Percentiles rank a stretch among this genome's conserved stretches.
phyloP scores from a whole-genome alignment of 1,140 invertebrate species.

The Trichonephila clavata region DNA sequence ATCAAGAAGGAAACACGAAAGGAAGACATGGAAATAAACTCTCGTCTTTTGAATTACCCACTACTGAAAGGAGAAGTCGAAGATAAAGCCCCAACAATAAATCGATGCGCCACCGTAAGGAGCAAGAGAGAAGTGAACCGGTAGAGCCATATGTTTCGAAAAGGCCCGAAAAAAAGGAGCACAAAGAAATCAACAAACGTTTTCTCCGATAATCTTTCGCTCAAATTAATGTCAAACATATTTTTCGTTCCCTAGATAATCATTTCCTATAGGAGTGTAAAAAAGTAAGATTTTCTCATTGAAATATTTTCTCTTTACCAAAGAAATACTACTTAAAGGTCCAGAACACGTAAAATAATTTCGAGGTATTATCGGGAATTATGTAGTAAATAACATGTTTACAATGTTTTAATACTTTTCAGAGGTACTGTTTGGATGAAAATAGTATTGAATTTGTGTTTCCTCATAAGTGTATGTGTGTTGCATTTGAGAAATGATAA shows the following conservation, averaged over 20 bases:
- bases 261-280: constrained; percentile 8
- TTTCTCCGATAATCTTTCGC: constrained; percentile 14
- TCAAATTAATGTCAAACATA: constrained; percentile 45
- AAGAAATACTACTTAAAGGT: background rate
- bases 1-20: background rate
- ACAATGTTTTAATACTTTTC: no score
- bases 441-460: no score
- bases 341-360: no score
- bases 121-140: background rate
- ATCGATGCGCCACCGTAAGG: background rate
- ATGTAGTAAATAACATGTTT: no score
- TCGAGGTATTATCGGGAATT: no score
- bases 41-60: constrained; percentile 24
- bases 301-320: background rate
- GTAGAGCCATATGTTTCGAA: background rate
- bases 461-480: no score
- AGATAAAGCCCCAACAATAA: background rate
- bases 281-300: background rate
- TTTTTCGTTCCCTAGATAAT: constrained; percentile 30
- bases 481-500: no score
- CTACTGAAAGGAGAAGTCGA: background rate
- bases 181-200: background rate
- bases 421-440: no score
- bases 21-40: constrained; percentile 25
- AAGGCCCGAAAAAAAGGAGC: background rate